phyloP scores from a whole-genome alignment of 53 echinoderm and acorn worm genomes.

The Paelopatides confundens region DNA sequence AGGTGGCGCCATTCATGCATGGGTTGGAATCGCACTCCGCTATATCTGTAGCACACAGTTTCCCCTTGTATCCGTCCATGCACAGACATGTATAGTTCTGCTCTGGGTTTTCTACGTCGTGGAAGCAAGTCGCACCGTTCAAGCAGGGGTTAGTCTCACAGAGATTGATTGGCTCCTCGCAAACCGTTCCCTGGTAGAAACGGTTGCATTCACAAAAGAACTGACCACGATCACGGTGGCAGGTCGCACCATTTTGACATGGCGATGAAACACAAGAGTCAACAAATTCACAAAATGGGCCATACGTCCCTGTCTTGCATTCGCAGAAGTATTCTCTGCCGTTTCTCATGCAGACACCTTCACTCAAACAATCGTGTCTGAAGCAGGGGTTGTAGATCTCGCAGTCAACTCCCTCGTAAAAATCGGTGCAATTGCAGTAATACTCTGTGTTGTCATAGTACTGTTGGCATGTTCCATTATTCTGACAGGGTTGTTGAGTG shows the following conservation, averaged over 20 bases:
- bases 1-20: conserved; percentile 77
- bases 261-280: conserved; percentile 78
- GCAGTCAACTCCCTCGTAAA: conserved; percentile 86
- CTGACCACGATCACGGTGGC: conserved; percentile 48
- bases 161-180: conserved; percentile 83
- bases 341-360: conserved; percentile 74
- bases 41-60: conserved; percentile 78
- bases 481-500: conserved; percentile 77
- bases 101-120: conserved; percentile 72
- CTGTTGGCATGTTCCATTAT: conserved; percentile 80
- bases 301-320: conserved; percentile 66
- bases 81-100: conserved; percentile 84
- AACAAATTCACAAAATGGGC: conserved; percentile 71
- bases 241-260: conserved; percentile 74
- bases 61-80: conserved; percentile 70
- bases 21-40: conserved; percentile 84
- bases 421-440: conserved; percentile 83
- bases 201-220: conserved; percentile 76
- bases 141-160: conserved; percentile 80
- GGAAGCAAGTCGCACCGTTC: conserved; percentile 88
- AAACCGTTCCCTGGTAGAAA: conserved; percentile 78
- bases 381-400: conserved; percentile 88
- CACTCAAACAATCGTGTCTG: conserved; percentile 74
- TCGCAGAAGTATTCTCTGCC: conserved; percentile 68
- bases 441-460: conserved; percentile 74